phyloP scores from a whole-genome alignment of 2,113 vertebrate genomes.

The Seriola aureovittata region DNA sequence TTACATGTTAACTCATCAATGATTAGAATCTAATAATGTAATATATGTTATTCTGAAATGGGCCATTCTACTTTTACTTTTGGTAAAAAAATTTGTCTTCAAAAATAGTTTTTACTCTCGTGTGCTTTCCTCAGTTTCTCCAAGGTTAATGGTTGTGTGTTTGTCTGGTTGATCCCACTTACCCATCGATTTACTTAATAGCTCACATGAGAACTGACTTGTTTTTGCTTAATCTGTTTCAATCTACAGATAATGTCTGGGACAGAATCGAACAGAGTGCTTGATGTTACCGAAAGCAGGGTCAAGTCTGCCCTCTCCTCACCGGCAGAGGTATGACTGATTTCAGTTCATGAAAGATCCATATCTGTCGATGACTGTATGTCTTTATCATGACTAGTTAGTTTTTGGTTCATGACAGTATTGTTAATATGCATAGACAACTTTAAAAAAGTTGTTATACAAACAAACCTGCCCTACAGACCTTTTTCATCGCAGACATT shows the following conservation, averaged over 20 bases:
- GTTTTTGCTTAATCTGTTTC: constrained; percentile 3
- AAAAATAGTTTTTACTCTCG: no score
- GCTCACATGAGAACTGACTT: background rate
- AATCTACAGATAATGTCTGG: constrained; percentile 85
- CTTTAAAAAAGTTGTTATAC: background rate
- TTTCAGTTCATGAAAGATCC: background rate
- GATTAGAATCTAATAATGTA: background rate
- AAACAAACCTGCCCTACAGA: background rate
- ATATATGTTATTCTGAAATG: background rate
- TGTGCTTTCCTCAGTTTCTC: no score
- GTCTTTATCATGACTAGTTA: background rate
- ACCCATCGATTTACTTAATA: no score
- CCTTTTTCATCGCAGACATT: background rate
- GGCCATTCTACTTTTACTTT: background rate
- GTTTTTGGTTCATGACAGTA: background rate
- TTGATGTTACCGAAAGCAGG: constrained; percentile 87
- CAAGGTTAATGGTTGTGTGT: background rate
- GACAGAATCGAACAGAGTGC: constrained; percentile 83
- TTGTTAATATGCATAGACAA: background rate
- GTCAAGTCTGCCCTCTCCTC: constrained; percentile 89
- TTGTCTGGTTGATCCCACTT: background rate
- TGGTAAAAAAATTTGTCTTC: no score
- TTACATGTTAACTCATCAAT: background rate
- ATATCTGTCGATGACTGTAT: background rate
- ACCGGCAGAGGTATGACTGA: constrained; percentile 87